Evolutionary conservation across 2,113 vertebrate genomes (phyloP), one percentile per base, ranked within the genome.

Genomic region (Passer domesticus): DNA sequence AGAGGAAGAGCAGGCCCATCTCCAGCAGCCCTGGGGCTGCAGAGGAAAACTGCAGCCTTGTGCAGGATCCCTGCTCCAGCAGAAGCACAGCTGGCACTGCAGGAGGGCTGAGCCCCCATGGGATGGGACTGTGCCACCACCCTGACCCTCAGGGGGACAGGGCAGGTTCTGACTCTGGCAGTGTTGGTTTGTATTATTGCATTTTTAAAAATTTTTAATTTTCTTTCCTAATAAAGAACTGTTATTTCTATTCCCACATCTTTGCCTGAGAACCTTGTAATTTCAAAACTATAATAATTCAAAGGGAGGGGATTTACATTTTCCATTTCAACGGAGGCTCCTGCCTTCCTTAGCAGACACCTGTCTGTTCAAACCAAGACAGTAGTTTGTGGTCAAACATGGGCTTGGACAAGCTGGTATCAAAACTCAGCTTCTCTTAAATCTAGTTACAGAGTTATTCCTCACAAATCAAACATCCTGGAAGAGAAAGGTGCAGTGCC

Each of bases 141-240:
- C 53, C 53, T 56, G 53, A 9, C 53, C 9, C 55, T 33, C 55
- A 56, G 55, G 12, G 19, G 12, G 2, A 3, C 31, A 22, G 20
- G 8, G 7, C 1, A 1, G 19, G 52, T 0, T 31, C 18, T 55
- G 1, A 56, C 19, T 33, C 31, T 33, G 31, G 3, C 31, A 33
- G 52, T 14, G 46, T 27, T 15, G 25, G 16, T 53, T 33, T 55
- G 18, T 33, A 9, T 3, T 13, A 13, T 8, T 33, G 53, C 53
- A 56, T 33, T 53, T 53, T 53, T 30, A 18, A 11, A 39, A 39
- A 41, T 53, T 53, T 37, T 37, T 37, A 37, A 37, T 37, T 37
- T 37, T 37, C 35, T 37, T 53, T 53, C 17, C 18, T 31, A 55
- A 0, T 56, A 14, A 14, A n/a, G 55, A 56, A n/a, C 33, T 58